Evolutionary conservation across 2,797 vertebrate genomes (phyloP).

Genomic region (Anomalospiza imberbis): DNA sequence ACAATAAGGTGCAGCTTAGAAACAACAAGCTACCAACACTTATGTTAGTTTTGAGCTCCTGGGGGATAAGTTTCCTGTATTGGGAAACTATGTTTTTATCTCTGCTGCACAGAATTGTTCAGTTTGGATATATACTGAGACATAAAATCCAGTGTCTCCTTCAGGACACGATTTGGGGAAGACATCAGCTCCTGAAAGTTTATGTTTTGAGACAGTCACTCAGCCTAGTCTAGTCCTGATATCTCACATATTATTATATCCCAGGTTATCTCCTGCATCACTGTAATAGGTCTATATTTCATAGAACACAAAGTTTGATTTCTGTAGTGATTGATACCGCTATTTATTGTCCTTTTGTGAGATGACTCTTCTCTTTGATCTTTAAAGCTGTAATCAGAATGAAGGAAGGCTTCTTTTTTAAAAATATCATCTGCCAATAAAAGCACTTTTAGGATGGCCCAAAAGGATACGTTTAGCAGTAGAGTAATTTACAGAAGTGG

Average conservation of each 20-base stretch:
- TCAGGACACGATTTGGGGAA: not conserved
- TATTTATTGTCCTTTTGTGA: slow-evolving; percentile 15
- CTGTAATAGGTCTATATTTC: not conserved
- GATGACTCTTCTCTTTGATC: not conserved
- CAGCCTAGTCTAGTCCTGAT: not conserved
- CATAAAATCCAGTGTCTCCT: slow-evolving; percentile 38
- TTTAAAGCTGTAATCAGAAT: slow-evolving; percentile 40
- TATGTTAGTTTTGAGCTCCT: not conserved
- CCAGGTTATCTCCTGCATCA: not conserved
- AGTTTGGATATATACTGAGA: not conserved
- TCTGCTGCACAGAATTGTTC: not conserved
- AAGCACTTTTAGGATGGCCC: not conserved
- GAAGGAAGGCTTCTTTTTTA: not conserved
- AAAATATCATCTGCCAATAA: slow-evolving; percentile 37
- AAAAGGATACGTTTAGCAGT: not conserved
- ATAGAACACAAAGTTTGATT: slow-evolving; percentile 40
- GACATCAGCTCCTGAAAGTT: not conserved
- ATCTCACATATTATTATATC: not conserved
- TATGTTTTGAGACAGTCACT: not conserved
- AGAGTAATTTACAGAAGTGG: not conserved
- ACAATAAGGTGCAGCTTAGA: not conserved
- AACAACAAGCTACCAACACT: not conserved
- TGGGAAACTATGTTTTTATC: not conserved
- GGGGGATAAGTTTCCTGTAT: not conserved
- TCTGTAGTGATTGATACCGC: slow-evolving; percentile 1